These are phyloP conservation scores for Thunnus albacares DNA, from an alignment of 2,797 vertebrate species.

Conservation along the genomic window DNA sequence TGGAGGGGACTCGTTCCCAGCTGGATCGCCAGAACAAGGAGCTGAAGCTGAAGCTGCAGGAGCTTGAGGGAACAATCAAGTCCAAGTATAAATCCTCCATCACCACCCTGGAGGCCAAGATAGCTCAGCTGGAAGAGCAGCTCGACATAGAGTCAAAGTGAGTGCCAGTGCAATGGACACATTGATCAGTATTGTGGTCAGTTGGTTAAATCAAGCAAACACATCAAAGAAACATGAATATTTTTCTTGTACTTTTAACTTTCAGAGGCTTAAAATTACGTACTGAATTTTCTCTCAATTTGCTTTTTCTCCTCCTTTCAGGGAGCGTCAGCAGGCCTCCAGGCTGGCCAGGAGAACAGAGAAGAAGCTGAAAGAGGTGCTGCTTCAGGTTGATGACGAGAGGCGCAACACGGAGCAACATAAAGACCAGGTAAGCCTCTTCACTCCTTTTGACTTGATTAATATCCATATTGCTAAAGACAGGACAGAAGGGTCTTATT, in stretches of 20 bases:
- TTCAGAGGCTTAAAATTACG: neutral
- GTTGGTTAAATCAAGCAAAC: neutral
- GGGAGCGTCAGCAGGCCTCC: conserved; percentile 92
- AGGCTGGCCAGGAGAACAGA: conserved; percentile 91
- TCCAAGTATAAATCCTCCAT: conserved; percentile 94
- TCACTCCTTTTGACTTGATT: neutral
- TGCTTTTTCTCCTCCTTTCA: conserved; percentile 56
- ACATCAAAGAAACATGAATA: too few species aligned
- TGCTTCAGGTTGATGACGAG: conserved; percentile 96
- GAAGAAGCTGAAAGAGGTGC: conserved; percentile 95
- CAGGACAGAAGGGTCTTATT: neutral
- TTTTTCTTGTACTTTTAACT: neutral
- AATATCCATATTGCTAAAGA: neutral
- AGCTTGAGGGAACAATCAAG: conserved; percentile 91
- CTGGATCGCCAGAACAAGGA: conserved; percentile 97
- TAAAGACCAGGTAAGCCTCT: conserved; percentile 91
- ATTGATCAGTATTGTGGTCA: neutral
- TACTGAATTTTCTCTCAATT: neutral
- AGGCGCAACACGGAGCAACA: conserved; percentile 92
- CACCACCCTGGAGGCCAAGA: conserved; percentile 91
- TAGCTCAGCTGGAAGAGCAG: conserved; percentile 93
- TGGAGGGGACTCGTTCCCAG: conserved; percentile 93
- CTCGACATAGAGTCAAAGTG: conserved; percentile 94
- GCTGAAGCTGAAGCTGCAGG: conserved; percentile 94
- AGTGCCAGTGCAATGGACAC: conserved; percentile 18